Evolutionary conservation across 35 echinoderm and acorn worm species (phyloP).

Genomic region (Heliocidaris tuberculata): DNA sequence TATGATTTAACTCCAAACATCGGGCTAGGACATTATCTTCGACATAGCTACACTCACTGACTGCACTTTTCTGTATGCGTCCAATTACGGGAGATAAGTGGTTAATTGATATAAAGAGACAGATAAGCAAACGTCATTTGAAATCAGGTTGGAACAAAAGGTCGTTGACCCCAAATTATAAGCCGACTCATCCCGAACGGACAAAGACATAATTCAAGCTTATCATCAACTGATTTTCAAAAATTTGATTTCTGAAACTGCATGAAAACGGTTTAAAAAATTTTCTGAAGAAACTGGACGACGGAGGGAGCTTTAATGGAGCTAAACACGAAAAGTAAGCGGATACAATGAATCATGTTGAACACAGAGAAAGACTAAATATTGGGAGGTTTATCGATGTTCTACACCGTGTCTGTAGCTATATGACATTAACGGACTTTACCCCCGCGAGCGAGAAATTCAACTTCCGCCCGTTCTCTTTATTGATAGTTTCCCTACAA

Average conservation of each 20-base stretch:
- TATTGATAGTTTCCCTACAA: background rate
- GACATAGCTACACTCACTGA: background rate
- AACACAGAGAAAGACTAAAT: constrained; percentile 18
- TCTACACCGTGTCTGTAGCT: constrained; percentile 1
- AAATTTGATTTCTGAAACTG: background rate
- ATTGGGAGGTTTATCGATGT: constrained; percentile 16
- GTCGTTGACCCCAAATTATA: background rate
- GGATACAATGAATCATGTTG: constrained; percentile 17
- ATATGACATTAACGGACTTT: constrained; percentile 11
- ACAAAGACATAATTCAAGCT: background rate
- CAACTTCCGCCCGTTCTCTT: background rate
- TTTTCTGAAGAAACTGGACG: background rate
- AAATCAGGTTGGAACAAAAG: background rate
- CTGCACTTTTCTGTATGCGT: background rate
- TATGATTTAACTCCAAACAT: background rate
- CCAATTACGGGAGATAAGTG: background rate
- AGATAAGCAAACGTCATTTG: background rate
- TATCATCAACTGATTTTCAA: background rate
- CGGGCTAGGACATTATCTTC: background rate
- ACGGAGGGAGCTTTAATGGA: background rate
- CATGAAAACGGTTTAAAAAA: background rate
- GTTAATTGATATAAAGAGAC: background rate
- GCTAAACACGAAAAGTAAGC: background rate
- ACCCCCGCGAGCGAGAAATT: background rate
- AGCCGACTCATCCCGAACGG: background rate